Evolutionary conservation across 1,140 invertebrate species (phyloP).

Genomic region (Pentalonia nigronervosa): DNA sequence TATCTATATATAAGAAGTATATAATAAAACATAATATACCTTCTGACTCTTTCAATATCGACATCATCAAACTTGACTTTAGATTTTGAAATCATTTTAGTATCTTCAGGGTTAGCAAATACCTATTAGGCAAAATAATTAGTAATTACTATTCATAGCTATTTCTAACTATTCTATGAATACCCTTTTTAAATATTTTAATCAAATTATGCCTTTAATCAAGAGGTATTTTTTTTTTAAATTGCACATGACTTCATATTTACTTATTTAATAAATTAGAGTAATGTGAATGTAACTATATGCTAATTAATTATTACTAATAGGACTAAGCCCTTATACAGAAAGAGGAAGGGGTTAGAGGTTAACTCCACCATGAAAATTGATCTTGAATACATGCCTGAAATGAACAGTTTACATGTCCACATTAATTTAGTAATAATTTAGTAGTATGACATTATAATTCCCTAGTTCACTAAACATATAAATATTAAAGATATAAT

Average conservation of each 20-base stretch:
- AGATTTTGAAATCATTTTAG: conserved; percentile 62
- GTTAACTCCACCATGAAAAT: too few relatives aligned
- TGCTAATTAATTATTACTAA: neutral
- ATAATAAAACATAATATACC: conserved; percentile 60
- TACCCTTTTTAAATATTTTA: neutral
- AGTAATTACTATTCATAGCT: neutral
- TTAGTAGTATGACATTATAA: neutral
- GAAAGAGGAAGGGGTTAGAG: too few relatives aligned
- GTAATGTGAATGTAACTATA: neutral
- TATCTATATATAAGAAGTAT: neutral
- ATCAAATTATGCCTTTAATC: neutral
- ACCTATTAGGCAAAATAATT: conserved; percentile 64
- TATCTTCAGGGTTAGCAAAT: conserved; percentile 70
- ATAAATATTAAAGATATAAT: neutral
- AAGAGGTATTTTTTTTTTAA: neutral
- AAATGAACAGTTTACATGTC: neutral
- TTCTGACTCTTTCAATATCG: conserved; percentile 69
- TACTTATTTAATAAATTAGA: neutral
- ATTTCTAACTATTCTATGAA: neutral
- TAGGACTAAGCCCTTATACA: too few relatives aligned
- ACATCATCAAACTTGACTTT: conserved; percentile 67
- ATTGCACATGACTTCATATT: neutral
- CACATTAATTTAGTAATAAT: neutral
- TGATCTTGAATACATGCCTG: too few relatives aligned
- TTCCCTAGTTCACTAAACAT: neutral